A percentile compares a stretch with the other conserved stretches of the same genome.
These are phyloP conservation scores for Nebria salina DNA, from an alignment of 2,888 invertebrate species.

Conservation along the genomic window DNA sequence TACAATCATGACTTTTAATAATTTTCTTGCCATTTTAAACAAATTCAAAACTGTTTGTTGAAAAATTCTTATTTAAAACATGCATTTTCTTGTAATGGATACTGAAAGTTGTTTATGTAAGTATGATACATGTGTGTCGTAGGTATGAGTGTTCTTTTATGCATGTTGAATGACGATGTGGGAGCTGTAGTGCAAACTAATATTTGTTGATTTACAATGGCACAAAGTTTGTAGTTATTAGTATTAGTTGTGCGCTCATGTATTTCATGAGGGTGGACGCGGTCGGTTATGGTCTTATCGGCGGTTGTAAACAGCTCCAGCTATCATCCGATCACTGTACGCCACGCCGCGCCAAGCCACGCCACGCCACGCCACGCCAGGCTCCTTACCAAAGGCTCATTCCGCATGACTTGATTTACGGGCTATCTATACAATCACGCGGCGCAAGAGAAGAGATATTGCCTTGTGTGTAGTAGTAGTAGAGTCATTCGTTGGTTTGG, in stretches of 20 bases:
- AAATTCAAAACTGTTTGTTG: no score
- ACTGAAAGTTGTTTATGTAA: no score
- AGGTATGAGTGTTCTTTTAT: not conserved
- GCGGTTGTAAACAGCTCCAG: slow-evolving; percentile 10
- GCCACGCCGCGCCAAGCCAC: no score
- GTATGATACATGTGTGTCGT: no score
- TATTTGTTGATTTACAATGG: not conserved
- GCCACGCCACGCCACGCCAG: no score
- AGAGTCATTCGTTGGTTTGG: not conserved
- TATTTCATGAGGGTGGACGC: not conserved
- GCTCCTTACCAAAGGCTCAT: slow-evolving; percentile 18
- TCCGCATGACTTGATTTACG: slow-evolving; percentile 29
- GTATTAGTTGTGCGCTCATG: not conserved
- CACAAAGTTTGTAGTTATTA: not conserved
- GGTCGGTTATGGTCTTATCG: slow-evolving; percentile 9
- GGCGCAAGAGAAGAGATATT: slow-evolving; percentile 19
- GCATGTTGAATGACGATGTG: not conserved
- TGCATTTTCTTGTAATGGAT: no score
- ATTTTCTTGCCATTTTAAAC: no score
- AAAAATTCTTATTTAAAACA: no score
- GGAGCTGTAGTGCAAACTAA: not conserved
- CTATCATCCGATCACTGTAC: slow-evolving; percentile 11
- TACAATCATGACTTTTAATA: no score
- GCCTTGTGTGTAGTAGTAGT: not conserved
- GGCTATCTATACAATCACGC: slow-evolving; percentile 19